phyloP scores from a whole-genome alignment of 2,113 vertebrate species.

The Epinephelus moara region DNA sequence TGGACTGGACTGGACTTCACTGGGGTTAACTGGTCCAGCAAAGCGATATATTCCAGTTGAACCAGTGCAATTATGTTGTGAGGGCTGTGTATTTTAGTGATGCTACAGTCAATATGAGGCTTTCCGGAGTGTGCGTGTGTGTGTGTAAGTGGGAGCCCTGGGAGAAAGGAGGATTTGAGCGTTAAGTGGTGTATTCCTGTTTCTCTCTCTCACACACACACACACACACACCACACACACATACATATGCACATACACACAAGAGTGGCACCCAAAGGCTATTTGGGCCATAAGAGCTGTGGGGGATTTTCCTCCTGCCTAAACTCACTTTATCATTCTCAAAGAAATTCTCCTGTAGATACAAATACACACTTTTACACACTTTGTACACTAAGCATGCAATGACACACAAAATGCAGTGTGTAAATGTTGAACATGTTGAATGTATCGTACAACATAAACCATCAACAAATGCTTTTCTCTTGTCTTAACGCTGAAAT shows the following conservation, averaged over 20 bases:
- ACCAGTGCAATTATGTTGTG: not conserved
- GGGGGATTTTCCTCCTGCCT: slow-evolving; percentile 1
- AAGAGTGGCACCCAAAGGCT: slow-evolving; percentile 7
- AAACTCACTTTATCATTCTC: slow-evolving; percentile 7
- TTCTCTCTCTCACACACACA: not conserved
- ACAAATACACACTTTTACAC: not conserved
- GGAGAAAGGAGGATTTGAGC: slow-evolving; percentile 27
- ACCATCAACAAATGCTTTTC: not conserved
- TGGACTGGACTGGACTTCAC: not conserved
- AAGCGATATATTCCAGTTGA: slow-evolving; percentile 9
- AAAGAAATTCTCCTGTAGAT: not conserved
- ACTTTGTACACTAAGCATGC: not conserved
- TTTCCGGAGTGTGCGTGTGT: not conserved
- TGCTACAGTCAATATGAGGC: slow-evolving; percentile 13
- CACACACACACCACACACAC: not conserved
- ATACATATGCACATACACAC: not conserved
- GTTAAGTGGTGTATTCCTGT: slow-evolving; percentile 44
- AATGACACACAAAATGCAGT: not conserved
- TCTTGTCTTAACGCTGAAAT: not conserved
- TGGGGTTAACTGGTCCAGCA: not conserved
- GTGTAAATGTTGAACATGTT: not conserved
- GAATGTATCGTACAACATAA: not conserved
- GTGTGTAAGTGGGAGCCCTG: not conserved
- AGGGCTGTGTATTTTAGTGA: not conserved
- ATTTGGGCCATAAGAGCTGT: slow-evolving; percentile 4